Percentiles rank a stretch among this genome's conserved stretches.
phyloP scores from a whole-genome alignment of 1,140 invertebrate species.

The Zaprionus ornatus region DNA sequence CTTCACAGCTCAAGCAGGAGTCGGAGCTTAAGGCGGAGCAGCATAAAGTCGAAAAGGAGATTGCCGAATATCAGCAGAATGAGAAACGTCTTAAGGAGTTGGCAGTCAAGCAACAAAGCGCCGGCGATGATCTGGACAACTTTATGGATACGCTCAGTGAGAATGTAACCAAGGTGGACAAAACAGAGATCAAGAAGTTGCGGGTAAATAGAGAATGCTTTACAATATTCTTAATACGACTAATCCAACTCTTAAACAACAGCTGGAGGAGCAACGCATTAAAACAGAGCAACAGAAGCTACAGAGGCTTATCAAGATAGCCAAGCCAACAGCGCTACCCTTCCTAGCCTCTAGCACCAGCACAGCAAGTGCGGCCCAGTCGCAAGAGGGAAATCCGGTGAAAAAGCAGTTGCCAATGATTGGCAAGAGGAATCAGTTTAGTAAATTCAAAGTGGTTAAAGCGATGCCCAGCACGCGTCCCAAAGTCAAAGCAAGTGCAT shows the following conservation, averaged over 20 bases:
- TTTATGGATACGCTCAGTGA: conserved; percentile 88
- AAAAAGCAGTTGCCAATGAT: conserved; percentile 78
- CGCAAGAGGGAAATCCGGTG: not conserved
- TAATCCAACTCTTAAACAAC: conserved; percentile 50
- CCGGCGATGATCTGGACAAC: conserved; percentile 87
- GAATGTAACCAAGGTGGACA: conserved; percentile 83
- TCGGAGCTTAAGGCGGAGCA: conserved; percentile 86
- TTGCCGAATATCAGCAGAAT: conserved; percentile 85
- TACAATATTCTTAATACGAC: too few relatives aligned
- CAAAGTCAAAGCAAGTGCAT: conserved; percentile 46
- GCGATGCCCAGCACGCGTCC: conserved; percentile 25
- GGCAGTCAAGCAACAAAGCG: conserved; percentile 70
- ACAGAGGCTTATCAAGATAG: conserved; percentile 90
- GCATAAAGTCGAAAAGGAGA: conserved; percentile 85
- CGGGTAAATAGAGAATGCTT: conserved; percentile 77
- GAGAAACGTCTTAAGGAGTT: conserved; percentile 84
- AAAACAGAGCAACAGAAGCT: conserved; percentile 88
- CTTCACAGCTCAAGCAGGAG: conserved; percentile 88
- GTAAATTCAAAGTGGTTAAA: conserved; percentile 75
- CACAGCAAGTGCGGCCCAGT: not conserved
- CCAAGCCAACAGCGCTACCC: conserved; percentile 89
- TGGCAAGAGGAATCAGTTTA: conserved; percentile 81
- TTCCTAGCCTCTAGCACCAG: conserved; percentile 1
- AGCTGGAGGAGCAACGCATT: conserved; percentile 88
- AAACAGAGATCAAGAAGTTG: conserved; percentile 84